phyloP scores from a whole-genome alignment of 2,888 invertebrate species.

The Abrostola triplasia region DNA sequence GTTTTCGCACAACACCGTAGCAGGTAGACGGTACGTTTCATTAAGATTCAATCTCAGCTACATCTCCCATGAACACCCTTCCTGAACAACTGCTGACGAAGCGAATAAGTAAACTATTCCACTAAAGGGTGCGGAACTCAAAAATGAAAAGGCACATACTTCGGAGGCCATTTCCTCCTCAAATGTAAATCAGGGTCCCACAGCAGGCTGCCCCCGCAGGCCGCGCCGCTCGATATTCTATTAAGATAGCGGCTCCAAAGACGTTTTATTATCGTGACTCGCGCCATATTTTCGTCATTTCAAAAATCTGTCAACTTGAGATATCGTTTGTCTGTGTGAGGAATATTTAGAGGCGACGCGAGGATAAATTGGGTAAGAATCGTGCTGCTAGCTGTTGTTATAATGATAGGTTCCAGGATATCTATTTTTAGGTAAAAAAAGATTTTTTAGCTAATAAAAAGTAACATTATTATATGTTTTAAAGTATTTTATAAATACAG shows the following conservation, averaged over 20 bases:
- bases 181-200: conserved; percentile 57
- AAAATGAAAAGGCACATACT: conserved; percentile 55
- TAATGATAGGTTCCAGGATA: too few relatives aligned
- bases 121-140: conserved; percentile 52
- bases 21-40: not conserved
- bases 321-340: conserved; percentile 60
- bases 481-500: too few relatives aligned
- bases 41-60: conserved; percentile 42
- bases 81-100: conserved; percentile 35
- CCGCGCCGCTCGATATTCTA: conserved; percentile 81
- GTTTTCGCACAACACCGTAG: not conserved
- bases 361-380: not conserved
- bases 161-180: conserved; percentile 38
- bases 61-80: not conserved
- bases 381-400: not conserved
- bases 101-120: conserved; percentile 55
- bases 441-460: too few relatives aligned
- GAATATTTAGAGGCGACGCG: conserved; percentile 32
- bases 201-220: too few relatives aligned
- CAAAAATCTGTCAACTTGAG: conserved; percentile 78
- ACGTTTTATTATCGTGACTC: conserved; percentile 68
- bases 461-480: too few relatives aligned
- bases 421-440: too few relatives aligned
- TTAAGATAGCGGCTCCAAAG: conserved; percentile 78
- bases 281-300: conserved; percentile 79